Conservation (phyloP, 2,113 vertebrate genomes). For the Poeciliopsis retropinna region DNA sequence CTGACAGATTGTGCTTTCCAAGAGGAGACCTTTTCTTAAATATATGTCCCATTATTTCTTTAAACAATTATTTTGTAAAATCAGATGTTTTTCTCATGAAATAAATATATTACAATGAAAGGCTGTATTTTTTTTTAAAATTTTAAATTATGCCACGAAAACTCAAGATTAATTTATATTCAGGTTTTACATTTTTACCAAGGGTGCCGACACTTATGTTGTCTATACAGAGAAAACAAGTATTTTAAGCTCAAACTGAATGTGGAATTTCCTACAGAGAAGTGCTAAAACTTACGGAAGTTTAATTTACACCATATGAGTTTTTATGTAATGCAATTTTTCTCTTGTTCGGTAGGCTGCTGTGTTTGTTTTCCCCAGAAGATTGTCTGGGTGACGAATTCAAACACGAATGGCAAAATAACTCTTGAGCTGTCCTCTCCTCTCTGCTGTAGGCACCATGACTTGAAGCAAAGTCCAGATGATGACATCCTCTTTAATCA, state of each 20-base stretch:
- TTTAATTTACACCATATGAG: not conserved
- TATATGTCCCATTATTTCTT: not conserved
- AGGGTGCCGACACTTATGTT: not conserved
- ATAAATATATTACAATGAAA: not conserved
- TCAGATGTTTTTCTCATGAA: too few species aligned
- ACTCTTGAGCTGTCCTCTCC: constrained; percentile 22
- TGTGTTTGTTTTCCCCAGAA: constrained; percentile 22
- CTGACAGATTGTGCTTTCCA: not conserved
- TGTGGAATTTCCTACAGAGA: not conserved
- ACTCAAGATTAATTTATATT: not conserved
- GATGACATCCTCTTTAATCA: constrained; percentile 63
- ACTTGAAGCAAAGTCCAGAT: constrained; percentile 23
- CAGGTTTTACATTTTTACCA: not conserved
- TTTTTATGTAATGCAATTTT: not conserved
- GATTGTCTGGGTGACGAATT: constrained; percentile 16
- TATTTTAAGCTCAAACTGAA: not conserved
- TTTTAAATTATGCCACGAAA: not conserved
- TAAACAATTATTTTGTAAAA: too few species aligned
- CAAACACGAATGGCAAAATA: constrained; percentile 37
- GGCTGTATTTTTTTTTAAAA: not conserved
- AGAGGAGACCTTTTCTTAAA: not conserved
- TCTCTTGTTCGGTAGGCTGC: constrained; percentile 26
- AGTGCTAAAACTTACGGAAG: too few species aligned
- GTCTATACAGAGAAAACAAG: not conserved
- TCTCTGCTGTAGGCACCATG: constrained; percentile 51